Conservation (phyloP, 1,140 invertebrate species). For the Magallana ariakensis region DNA sequence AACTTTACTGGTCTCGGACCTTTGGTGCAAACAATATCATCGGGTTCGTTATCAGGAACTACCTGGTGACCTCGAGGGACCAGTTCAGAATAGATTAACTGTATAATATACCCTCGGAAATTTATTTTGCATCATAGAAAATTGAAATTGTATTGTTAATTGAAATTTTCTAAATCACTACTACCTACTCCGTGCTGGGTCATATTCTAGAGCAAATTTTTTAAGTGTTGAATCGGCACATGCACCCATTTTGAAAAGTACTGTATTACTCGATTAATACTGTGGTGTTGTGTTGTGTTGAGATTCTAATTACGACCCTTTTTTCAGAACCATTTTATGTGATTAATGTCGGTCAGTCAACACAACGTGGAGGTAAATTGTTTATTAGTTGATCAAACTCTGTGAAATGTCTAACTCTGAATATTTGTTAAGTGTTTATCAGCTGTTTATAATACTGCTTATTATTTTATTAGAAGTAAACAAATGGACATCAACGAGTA, state of each 20-base stretch:
- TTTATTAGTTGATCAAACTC: not conserved
- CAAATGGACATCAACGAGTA: not conserved
- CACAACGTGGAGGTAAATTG: constrained; percentile 11
- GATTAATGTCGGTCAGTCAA: not conserved
- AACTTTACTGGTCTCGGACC: not conserved
- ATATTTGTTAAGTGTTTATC: constrained; percentile 10
- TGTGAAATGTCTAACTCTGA: not conserved
- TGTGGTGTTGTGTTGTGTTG: not conserved
- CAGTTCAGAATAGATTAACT: not conserved
- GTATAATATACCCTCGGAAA: not conserved
- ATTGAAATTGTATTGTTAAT: not conserved
- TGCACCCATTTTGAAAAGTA: not conserved
- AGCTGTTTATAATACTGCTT: not conserved
- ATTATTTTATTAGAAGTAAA: constrained; percentile 18
- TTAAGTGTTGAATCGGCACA: not conserved
- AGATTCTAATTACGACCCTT: not conserved
- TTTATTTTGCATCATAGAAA: not conserved
- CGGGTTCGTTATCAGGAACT: constrained; percentile 1
- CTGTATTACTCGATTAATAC: not conserved
- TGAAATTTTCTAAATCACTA: constrained; percentile 5
- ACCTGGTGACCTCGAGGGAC: not conserved
- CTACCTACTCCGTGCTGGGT: not conserved
- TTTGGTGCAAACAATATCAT: constrained; percentile 1
- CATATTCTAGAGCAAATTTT: not conserved
- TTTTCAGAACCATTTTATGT: constrained; percentile 5